These are phyloP conservation scores for Pundamilia nyererei DNA, from an alignment of 2,113 vertebrate genomes.

Conservation along the genomic window DNA sequence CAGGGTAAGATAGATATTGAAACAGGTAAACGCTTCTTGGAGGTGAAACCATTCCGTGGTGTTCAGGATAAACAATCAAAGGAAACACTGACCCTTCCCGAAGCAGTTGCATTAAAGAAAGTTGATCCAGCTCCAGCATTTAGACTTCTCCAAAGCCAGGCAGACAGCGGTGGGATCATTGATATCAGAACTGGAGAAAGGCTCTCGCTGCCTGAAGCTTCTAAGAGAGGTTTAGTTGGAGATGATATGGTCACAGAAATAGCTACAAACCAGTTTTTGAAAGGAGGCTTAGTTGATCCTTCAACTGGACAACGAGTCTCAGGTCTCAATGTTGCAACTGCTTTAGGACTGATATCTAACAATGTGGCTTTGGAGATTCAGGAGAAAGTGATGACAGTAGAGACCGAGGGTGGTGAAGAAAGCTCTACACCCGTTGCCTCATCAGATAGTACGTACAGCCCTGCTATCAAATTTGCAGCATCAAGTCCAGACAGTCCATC, in stretches of 20 bases:
- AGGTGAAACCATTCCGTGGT: constrained; percentile 78
- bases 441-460: constrained; percentile 13
- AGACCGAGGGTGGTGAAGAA: not conserved
- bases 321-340: constrained; percentile 70
- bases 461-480: not conserved
- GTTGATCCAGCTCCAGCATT: constrained; percentile 73
- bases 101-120: constrained; percentile 70
- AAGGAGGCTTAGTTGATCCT: constrained; percentile 76
- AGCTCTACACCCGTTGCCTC: constrained; percentile 26
- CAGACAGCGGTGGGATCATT: constrained; percentile 79
- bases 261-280: constrained; percentile 71
- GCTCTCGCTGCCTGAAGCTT: constrained; percentile 72
- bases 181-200: constrained; percentile 74
- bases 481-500: constrained; percentile 23
- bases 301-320: constrained; percentile 60
- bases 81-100: constrained; percentile 51
- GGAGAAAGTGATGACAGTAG: not conserved
- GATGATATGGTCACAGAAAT: constrained; percentile 75
- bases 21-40: constrained; percentile 85
- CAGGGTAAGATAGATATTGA: constrained; percentile 86
- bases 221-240: constrained; percentile 70
- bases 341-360: constrained; percentile 65
- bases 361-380: constrained; percentile 66
- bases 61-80: constrained; percentile 63
- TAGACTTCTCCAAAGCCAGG: constrained; percentile 81